Evolutionary conservation across 2,797 vertebrate species (phyloP).

Genomic region (Silurus lanzhouensis): DNA sequence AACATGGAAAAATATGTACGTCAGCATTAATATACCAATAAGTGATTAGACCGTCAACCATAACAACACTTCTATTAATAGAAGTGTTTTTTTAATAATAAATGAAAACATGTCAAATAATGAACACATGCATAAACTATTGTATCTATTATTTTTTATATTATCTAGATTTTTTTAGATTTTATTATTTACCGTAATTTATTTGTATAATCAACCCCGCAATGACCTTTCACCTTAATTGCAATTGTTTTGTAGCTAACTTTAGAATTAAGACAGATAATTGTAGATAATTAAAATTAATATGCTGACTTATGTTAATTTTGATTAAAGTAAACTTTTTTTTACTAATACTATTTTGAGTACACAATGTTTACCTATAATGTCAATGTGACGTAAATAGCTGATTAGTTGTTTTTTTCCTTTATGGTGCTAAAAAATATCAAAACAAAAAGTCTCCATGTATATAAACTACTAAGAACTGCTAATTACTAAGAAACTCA

Average conservation of each 20-base stretch:
- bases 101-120: neutral
- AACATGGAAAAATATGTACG: neutral
- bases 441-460: neutral
- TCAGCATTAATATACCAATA: neutral
- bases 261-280: neutral
- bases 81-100: neutral
- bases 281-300: neutral
- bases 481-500: neutral
- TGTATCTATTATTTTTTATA: too few species aligned
- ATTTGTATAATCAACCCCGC: neutral
- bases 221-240: neutral
- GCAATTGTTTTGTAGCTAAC: neutral
- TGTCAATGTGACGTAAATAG: neutral
- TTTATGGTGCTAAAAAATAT: neutral
- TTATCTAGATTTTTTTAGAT: too few species aligned
- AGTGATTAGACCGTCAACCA: neutral
- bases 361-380: neutral
- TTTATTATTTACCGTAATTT: neutral
- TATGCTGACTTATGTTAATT: neutral
- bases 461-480: neutral
- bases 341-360: neutral
- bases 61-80: neutral
- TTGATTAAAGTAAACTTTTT: neutral
- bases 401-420: neutral
- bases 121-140: neutral